Base-by-base conservation (phyloP, 92 coral and sea anemone genomes). In the Virgularia gustaviana region DNA sequence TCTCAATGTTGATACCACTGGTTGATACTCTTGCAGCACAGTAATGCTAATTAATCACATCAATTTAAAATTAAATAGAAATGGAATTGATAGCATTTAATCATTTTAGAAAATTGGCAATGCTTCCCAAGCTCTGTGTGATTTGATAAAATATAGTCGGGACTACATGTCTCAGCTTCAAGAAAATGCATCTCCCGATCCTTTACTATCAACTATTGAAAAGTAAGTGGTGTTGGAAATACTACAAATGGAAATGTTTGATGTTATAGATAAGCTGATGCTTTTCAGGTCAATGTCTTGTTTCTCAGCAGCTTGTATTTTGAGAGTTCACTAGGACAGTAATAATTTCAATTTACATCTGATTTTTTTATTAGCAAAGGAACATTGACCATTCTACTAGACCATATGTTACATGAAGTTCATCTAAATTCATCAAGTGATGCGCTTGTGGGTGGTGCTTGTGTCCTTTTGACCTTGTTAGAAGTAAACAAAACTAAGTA, bases 111-210 rank as follows among this genome's bases (percentile, higher is more conserved):
- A 86, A 78, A 89, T 88, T 53, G 73, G 92, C 79, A 92, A 92
- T 89, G 96, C 98, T 3, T 95, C 98, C 19, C 98, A 89, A 54
- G 81, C 94, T 43, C 83, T 92, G 9, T 86, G 94, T 84, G 98
- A 92, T 76, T 63, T 92, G 38, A 89, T 92, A 70, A 75, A 89
- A n/a, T 57, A 88, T 10, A 89, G 98, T 57, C 76, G 98, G 57
- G 98, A 92, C n/a, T 92, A 89, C 66, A 90, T 89, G 89, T 88
- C 96, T 36, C 98, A 92, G 65, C 89, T 92, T 39, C 98, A 92
- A 57, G 98, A 92, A 45, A 85, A 85, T 60, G 98, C 98, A 19
- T 80, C 70, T 56, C 87, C 83, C 15, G 98, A 92, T 70, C 88
- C 91, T 27, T 45, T 92, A 36, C 73, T 92, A 19, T 91, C 88